Evolutionary conservation across 2,113 vertebrate species (phyloP).

Genomic region (Probosciger aterrimus): DNA sequence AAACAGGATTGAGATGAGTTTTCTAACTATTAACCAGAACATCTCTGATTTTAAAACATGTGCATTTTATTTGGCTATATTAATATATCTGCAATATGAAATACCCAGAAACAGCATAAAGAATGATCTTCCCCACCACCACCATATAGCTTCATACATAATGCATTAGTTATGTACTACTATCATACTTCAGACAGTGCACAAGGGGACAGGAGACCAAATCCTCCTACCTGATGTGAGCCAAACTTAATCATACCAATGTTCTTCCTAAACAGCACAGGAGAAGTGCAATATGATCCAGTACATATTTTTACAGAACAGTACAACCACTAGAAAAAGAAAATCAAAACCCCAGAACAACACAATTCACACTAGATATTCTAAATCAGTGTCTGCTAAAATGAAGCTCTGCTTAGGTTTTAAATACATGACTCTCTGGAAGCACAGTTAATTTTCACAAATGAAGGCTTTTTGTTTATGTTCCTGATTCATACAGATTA

Average conservation of each 20-base stretch:
- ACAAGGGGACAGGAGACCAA: constrained; percentile 20
- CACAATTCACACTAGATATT: not conserved
- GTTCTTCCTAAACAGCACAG: not conserved
- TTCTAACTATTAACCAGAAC: constrained; percentile 37
- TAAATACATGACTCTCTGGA: not conserved
- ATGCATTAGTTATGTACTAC: not conserved
- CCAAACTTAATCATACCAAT: constrained; percentile 24
- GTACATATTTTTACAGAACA: not conserved
- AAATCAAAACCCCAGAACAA: not conserved
- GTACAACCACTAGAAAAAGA: not conserved
- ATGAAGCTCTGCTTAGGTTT: not conserved
- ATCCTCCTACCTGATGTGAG: not conserved
- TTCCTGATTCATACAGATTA: constrained; percentile 57
- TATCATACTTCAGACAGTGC: constrained; percentile 12
- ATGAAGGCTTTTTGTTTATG: constrained; percentile 44
- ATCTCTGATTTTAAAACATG: constrained; percentile 29
- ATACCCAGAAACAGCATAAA: not conserved
- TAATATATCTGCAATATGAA: constrained; percentile 29
- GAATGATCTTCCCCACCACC: constrained; percentile 12
- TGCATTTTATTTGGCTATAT: constrained; percentile 15
- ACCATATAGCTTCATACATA: constrained; percentile 39
- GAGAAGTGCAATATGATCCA: not conserved
- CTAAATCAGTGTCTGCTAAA: not conserved
- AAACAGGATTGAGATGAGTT: constrained; percentile 26
- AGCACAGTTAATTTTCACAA: constrained; percentile 49